Percentiles rank a stretch among this genome's conserved stretches.
These are phyloP conservation scores for Apodemus sylvaticus DNA, from an alignment of 2,113 vertebrate species.

Conservation along the genomic window DNA sequence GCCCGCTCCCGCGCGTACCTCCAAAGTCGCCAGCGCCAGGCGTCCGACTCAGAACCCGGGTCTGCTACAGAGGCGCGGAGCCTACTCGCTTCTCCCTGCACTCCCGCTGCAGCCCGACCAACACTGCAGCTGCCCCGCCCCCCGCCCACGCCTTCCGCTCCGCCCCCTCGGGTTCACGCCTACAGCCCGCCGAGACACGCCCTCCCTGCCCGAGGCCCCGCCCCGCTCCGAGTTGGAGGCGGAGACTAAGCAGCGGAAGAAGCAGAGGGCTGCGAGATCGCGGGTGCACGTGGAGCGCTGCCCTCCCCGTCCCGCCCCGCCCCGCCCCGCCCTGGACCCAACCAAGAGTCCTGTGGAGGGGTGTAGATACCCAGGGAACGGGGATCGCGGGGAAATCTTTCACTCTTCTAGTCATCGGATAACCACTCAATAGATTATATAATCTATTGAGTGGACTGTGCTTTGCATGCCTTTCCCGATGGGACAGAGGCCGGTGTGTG, in stretches of 20 bases:
- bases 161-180: conserved; percentile 19
- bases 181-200: not conserved
- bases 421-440: accelerated
- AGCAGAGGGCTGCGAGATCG: accelerated
- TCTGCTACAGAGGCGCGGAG: not conserved
- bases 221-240: not conserved
- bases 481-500: too few species aligned
- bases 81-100: conserved; percentile 26
- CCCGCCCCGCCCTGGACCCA: conserved; percentile 54
- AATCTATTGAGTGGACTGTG: too few species aligned
- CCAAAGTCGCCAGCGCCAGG: not conserved
- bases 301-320: conserved; percentile 27
- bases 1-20: conserved; percentile 50
- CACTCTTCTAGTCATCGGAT: not conserved
- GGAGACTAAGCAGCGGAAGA: not conserved
- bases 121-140: conserved; percentile 29
- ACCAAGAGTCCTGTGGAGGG: conserved; percentile 38
- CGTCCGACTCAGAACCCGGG: not conserved
- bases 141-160: conserved; percentile 25
- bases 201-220: not conserved
- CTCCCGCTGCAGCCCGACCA: not conserved
- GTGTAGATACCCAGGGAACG: not conserved
- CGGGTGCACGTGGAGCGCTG: conserved; percentile 57
- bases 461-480: not conserved
- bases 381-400: too few species aligned